Evolutionary conservation across 2,888 invertebrate genomes (phyloP).

Genomic region (Hartigia nigra): DNA sequence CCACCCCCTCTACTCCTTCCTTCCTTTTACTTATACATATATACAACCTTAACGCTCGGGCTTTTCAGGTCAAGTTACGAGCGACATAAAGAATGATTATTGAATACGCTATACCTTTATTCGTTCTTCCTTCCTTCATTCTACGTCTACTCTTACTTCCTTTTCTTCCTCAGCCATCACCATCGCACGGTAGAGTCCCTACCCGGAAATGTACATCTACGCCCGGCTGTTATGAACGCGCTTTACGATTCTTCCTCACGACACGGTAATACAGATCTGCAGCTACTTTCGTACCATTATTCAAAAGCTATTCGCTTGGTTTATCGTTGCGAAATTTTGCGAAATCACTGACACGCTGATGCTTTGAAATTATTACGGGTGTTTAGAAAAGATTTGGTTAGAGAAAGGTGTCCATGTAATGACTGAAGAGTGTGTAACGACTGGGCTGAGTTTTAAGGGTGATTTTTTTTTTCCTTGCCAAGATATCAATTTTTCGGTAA

Average conservation of each 20-base stretch:
- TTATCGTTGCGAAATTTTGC: background rate
- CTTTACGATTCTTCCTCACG: background rate
- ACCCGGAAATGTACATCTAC: background rate
- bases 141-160: background rate
- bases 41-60: background rate
- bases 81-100: background rate
- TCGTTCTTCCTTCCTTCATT: background rate
- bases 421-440: background rate
- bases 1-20: too few species aligned
- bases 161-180: too few species aligned
- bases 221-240: background rate
- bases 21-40: background rate
- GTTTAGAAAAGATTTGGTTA: background rate
- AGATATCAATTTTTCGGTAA: too few species aligned
- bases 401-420: too few species aligned
- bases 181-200: background rate
- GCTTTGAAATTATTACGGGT: background rate
- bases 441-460: background rate
- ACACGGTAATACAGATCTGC: too few species aligned
- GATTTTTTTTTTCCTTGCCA: too few species aligned
- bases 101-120: background rate
- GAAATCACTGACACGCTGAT: background rate
- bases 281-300: background rate
- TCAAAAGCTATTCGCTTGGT: background rate
- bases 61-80: background rate